Evolutionary conservation across 2,888 invertebrate genomes (phyloP).

Genomic region (Clostera curtula): DNA sequence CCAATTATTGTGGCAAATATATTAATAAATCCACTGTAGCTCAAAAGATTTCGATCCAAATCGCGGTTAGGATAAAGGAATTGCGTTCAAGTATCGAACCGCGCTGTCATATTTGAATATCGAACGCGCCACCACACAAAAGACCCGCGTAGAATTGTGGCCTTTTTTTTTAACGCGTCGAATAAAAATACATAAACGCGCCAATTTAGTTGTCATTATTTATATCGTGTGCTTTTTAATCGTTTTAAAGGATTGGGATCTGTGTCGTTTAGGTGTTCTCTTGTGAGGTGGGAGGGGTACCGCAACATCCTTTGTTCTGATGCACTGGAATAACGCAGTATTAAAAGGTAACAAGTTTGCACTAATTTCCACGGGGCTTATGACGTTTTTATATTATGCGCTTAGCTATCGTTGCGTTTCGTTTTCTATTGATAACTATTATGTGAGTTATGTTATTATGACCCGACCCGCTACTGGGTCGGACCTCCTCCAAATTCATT

Average conservation of each 20-base stretch:
- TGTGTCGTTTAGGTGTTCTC: conserved; percentile 4
- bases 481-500: too few relatives aligned
- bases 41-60: conserved; percentile 3
- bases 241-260: neutral
- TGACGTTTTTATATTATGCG: too few relatives aligned
- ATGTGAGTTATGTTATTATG: too few relatives aligned
- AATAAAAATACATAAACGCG: conserved; percentile 4
- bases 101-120: conserved; percentile 8
- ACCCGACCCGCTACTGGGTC: too few relatives aligned
- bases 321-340: conserved; percentile 15
- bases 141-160: conserved; percentile 24
- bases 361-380: conserved; percentile 8
- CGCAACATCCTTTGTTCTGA: conserved; percentile 21
- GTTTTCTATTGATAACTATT: too few relatives aligned
- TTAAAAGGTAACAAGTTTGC: conserved; percentile 22
- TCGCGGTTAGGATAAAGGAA: neutral
- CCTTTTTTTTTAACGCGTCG: conserved; percentile 20
- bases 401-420: too few relatives aligned
- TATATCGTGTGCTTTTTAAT: conserved; percentile 3
- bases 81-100: neutral
- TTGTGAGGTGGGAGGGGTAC: conserved; percentile 1
- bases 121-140: conserved; percentile 17
- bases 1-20: conserved; percentile 16
- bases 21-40: conserved; percentile 18
- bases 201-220: conserved; percentile 10